phyloP scores from a whole-genome alignment of 2,113 vertebrate species.

The Elgaria multicarinata region DNA sequence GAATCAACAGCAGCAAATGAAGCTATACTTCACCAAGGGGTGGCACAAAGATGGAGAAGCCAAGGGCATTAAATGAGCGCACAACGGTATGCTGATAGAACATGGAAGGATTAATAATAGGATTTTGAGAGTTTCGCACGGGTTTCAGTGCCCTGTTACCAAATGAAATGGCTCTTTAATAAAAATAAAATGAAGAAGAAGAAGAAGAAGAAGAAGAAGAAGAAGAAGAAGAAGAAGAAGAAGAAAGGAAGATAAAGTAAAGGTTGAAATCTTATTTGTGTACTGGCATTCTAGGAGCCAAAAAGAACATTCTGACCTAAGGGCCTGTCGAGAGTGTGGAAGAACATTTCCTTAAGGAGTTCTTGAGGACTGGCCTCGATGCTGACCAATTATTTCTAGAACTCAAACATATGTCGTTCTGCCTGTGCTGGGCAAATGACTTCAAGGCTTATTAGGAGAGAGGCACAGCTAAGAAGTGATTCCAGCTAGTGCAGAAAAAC shows the following conservation, averaged over 20 bases:
- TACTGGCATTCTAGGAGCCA: slow-evolving; percentile 18
- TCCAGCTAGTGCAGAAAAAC: too few relatives aligned
- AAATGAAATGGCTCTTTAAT: background rate
- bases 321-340: accelerated
- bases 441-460: background rate
- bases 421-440: background rate
- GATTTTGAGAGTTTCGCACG: background rate
- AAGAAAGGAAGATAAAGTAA: too few relatives aligned
- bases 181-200: background rate
- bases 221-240: too few relatives aligned
- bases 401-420: background rate
- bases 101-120: background rate
- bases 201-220: too few relatives aligned
- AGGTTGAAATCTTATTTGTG: background rate
- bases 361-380: background rate
- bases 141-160: background rate
- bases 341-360: background rate
- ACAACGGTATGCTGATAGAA: slow-evolving; percentile 22
- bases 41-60: slow-evolving; percentile 23
- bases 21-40: slow-evolving; percentile 36
- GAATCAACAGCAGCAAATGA: slow-evolving; percentile 27
- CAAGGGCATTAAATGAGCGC: background rate
- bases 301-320: background rate
- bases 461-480: background rate
- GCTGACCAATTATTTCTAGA: accelerated